Base-by-base conservation (phyloP, 2,797 vertebrate species). In the Tamandua tetradactyla region DNA sequence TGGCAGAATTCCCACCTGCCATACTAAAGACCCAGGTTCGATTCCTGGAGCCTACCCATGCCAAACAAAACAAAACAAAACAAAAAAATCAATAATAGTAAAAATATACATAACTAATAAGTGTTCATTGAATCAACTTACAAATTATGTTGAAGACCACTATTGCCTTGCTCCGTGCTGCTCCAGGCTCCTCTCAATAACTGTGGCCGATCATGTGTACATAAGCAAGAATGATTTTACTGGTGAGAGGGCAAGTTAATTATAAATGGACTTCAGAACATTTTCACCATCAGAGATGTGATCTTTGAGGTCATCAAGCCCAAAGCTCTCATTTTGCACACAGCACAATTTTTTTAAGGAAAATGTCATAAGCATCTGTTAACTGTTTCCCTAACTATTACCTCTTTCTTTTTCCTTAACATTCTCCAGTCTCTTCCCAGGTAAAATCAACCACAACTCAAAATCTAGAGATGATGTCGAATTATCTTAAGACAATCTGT, bases 381-480 rank as follows among this genome's bases (percentile, higher is more conserved):
- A 5, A 61, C 78, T 72, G 20, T 40, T 94, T 91, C 68, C 52
- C 49, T n/a, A n/a, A n/a, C n/a, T 49, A 87, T 42, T 82, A 42
- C 59, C n/a, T 68, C 59, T 68, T 87, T 81, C 52, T 17, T 49
- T 80, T 80, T 72, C 23, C 44, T 94, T 79, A 72, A 52, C 14
- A 40, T 49, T 22, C 72, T 84, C 42, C 15, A 62, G 64, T 62
- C 44, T 85, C 30, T 79, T 17, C 55, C 71, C 44, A 55, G 32
- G 30, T 61, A 14, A 49, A 35, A 93, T 40, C 68, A 68, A 76
- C 37, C 37, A 61, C 22, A 55, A 78, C 2, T 71, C 61, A 75
- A 71, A 55, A 40, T 64, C 55, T 87, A 74, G 72, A 95, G 80
- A 80, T 68, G 23, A 30, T 42, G 61, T 95, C 52, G 55, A 87